Evolutionary conservation across 2,797 vertebrate genomes (phyloP), one percentile per base, ranked within the genome.

Genomic region (Otolemur crassicaudatus): DNA sequence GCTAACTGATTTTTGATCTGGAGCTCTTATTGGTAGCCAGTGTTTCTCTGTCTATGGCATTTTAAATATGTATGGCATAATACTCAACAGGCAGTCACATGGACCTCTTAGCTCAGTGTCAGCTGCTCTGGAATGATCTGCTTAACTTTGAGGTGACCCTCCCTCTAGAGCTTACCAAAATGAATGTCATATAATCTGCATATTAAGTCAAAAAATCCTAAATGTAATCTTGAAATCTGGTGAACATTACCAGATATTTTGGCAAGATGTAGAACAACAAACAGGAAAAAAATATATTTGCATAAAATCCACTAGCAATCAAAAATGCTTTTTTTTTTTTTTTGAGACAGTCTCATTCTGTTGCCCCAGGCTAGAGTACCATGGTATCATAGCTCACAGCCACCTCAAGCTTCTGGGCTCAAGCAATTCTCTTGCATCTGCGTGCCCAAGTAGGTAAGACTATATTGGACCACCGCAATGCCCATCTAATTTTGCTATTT

Each of bases 241-340:
- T 65, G 49, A 87, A 11, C 84, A 93, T 65, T 63, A 91, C 22
- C 67, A 87, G 37, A 76, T 90, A 94, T 83, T 60, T 60, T 90
- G 79, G 20, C 20, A 29, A 91, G 49, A 87, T 49, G 34, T 1
- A 29, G 13, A 81, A 31, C 25, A 89, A 84, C 16, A 80, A 95
- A 81, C 27, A 87, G 27, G 20, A 87, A 83, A 82, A 90, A 87
- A 37, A 46, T 65, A 60, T 49, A 90, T 60, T 91, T 84, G 84
- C 23, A 67, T 72, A 72, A 94, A 91, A 67, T 56, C 25, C 17
- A 60, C 37, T 56, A 93, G 65, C 81, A 88, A 76, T 91, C 43
- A 82, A 70, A 94, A 95, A 88, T 22, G 46, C 22, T 69, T 87
- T 49, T 49, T 49, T 49, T 12, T 49, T 53, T 53, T 53, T 53